Conservation (phyloP, 1,140 invertebrate genomes). For the Tetragnatha versicolor region DNA sequence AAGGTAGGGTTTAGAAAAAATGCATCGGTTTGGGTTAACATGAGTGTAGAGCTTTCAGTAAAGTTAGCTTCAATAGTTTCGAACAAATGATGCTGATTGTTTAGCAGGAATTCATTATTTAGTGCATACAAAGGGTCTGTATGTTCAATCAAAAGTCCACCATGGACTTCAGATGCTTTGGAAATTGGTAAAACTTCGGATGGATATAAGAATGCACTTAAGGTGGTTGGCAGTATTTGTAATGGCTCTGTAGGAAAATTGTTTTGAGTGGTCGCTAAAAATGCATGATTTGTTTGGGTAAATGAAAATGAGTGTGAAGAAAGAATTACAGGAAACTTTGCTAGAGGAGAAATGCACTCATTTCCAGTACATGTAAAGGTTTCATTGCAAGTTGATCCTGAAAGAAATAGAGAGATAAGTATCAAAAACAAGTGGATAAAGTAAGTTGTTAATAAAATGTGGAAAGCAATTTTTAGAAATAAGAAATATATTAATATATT, state of each 20-base stretch:
- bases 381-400: slow-evolving; percentile 47
- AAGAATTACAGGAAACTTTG: background rate
- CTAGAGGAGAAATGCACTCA: background rate
- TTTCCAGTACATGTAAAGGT: slow-evolving; percentile 23
- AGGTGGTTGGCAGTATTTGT: background rate
- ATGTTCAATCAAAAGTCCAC: background rate
- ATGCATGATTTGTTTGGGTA: background rate
- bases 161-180: background rate
- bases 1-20: background rate
- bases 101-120: background rate
- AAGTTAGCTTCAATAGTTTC: background rate
- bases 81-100: background rate
- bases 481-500: no score
- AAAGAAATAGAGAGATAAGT: slow-evolving; percentile 1
- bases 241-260: background rate
- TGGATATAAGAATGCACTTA: slow-evolving; percentile 9
- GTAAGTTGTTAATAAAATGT: no score
- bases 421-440: no score
- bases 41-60: background rate
- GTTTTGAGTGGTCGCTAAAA: background rate
- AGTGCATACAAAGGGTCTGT: slow-evolving; percentile 6
- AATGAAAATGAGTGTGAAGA: background rate
- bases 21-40: background rate
- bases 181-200: slow-evolving; percentile 8
- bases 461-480: no score